These are phyloP conservation scores for Drymonia ruficornis DNA, from an alignment of 2,888 invertebrate genomes.

Conservation along the genomic window DNA sequence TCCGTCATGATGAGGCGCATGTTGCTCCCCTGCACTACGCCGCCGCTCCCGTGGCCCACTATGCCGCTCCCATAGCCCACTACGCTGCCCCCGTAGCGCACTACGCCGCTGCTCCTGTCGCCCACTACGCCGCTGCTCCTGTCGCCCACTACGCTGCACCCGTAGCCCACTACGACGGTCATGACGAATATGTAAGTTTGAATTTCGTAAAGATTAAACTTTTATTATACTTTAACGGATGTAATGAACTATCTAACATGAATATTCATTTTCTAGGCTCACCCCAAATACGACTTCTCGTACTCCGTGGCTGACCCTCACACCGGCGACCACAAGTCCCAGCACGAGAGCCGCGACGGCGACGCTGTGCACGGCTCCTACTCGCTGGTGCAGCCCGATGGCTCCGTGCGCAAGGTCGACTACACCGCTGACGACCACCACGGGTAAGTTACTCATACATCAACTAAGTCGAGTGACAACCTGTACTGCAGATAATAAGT, in stretches of 20 bases:
- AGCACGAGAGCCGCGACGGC: constrained; percentile 69
- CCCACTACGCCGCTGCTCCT: constrained; percentile 30
- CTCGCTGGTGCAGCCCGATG: constrained; percentile 80
- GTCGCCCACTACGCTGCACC: constrained; percentile 41
- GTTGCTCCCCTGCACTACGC: constrained; percentile 15
- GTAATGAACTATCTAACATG: too few species aligned
- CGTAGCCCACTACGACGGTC: constrained; percentile 37
- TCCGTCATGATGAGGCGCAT: constrained; percentile 37
- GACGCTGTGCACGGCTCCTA: constrained; percentile 77
- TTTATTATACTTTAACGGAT: too few species aligned
- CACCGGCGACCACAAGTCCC: constrained; percentile 86
- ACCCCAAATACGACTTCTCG: constrained; percentile 80
- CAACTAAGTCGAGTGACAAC: too few species aligned
- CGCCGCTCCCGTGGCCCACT: constrained; percentile 34
- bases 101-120: constrained; percentile 33
- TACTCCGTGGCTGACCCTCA: constrained; percentile 85
- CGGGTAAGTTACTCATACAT: constrained; percentile 62
- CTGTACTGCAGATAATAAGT: too few species aligned
- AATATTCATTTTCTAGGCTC: constrained; percentile 56
- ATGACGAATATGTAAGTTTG: constrained; percentile 43
- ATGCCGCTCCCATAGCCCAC: constrained; percentile 37
- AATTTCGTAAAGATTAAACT: neutral
- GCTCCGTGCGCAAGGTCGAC: constrained; percentile 79
- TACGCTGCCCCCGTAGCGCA: constrained; percentile 34
- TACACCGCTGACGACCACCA: constrained; percentile 80